These are phyloP conservation scores for Napeogenes inachia DNA, from an alignment of 2,888 invertebrate species.

Conservation along the genomic window DNA sequence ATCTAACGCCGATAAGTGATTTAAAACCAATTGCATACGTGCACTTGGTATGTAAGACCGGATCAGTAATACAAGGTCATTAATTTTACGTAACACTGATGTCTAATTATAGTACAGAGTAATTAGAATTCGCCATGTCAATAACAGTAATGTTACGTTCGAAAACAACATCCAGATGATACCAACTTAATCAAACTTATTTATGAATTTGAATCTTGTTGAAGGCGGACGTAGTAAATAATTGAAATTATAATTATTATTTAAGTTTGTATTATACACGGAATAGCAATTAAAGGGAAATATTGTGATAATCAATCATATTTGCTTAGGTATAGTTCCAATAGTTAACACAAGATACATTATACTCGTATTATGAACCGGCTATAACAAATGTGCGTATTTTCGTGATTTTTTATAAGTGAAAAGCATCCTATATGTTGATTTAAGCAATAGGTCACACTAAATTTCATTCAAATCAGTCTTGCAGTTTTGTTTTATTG, in stretches of 20 bases:
- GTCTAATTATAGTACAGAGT: conserved; percentile 21
- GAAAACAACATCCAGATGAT: conserved; percentile 11
- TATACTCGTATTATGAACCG: too few relatives aligned
- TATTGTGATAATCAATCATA: conserved; percentile 1
- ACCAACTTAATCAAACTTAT: background rate
- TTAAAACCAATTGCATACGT: conserved; percentile 27
- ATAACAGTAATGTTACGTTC: conserved; percentile 20
- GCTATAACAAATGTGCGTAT: too few relatives aligned
- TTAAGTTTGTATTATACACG: background rate
- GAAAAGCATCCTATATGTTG: too few relatives aligned
- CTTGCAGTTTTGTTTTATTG: too few relatives aligned
- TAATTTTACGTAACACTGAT: conserved; percentile 37
- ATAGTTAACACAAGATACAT: background rate
- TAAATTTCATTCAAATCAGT: too few relatives aligned
- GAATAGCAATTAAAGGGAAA: conserved; percentile 12
- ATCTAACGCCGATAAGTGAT: conserved; percentile 13
- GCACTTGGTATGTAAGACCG: conserved; percentile 27
- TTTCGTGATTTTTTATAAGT: too few relatives aligned
- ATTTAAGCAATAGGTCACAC: too few relatives aligned
- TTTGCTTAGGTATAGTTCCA: background rate
- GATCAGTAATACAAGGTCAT: conserved; percentile 36
- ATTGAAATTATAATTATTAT: background rate
- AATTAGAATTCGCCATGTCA: conserved; percentile 22
- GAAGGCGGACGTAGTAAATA: background rate
- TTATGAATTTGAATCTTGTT: background rate